Percentiles rank a stretch among this genome's conserved stretches.
Evolutionary conservation across 2,797 vertebrate species (phyloP).

Genomic region (Leptoclinus maculatus): DNA sequence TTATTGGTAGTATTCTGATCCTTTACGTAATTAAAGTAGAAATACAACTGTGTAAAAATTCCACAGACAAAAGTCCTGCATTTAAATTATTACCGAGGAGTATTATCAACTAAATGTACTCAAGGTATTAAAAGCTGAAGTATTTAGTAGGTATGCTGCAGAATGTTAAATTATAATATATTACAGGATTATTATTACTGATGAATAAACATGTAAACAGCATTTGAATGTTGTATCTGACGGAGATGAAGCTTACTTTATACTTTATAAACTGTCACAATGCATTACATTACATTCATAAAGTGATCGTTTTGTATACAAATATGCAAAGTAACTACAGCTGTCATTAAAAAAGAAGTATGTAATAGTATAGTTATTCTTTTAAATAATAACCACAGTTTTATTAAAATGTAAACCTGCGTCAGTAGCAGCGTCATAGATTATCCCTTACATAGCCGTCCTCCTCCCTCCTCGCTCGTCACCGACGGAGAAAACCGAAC

Average conservation of each 20-base stretch:
- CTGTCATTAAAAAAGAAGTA: neutral
- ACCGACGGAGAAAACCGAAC: slow-evolving; percentile 73
- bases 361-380: no score
- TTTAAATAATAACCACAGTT: neutral
- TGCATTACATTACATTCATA: neutral
- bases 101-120: neutral
- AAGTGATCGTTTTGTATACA: neutral
- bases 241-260: neutral
- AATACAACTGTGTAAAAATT: neutral
- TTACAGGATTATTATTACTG: neutral
- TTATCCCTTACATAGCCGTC: slow-evolving; percentile 55
- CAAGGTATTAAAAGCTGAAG: neutral
- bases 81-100: neutral
- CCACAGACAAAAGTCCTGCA: neutral
- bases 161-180: neutral
- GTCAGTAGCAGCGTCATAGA: neutral
- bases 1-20: neutral
- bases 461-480: slow-evolving; percentile 38
- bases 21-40: neutral
- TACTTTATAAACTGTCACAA: neutral
- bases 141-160: neutral
- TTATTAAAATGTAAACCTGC: neutral
- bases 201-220: neutral
- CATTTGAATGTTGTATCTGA: neutral
- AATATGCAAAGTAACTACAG: neutral